Conservation (phyloP, 2,888 invertebrate genomes). For the Pollenia griseotomentosa region DNA sequence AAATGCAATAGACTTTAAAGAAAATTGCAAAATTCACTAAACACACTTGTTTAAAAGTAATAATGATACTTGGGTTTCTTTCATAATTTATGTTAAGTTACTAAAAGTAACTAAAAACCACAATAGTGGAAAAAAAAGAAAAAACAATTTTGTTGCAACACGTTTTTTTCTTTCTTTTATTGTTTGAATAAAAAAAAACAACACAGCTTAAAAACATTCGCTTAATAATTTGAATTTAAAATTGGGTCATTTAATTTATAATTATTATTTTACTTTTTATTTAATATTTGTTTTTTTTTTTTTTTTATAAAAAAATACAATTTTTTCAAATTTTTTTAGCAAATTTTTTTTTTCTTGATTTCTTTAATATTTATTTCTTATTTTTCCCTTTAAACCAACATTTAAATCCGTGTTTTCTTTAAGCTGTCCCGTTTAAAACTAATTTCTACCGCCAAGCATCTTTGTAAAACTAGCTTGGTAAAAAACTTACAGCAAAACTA, state of each 20-base stretch:
- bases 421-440: constrained; percentile 68
- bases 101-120: neutral
- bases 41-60: neutral
- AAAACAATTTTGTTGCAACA: constrained; percentile 48
- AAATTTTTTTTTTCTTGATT: constrained; percentile 24
- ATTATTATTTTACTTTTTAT: neutral
- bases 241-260: neutral
- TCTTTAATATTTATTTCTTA: neutral
- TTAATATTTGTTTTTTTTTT: constrained; percentile 8
- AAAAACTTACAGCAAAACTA: constrained; percentile 6
- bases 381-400: neutral
- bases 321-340: neutral
- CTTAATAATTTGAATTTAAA: neutral
- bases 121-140: neutral
- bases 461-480: constrained; percentile 52
- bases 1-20: constrained; percentile 5
- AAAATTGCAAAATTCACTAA: constrained; percentile 15
- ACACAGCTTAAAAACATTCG: neutral
- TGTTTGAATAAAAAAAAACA: neutral
- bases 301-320: neutral
- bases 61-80: neutral
- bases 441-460: constrained; percentile 56
- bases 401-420: constrained; percentile 61
- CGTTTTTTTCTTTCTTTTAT: constrained; percentile 22
- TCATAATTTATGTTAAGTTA: neutral